A percentile compares a stretch with the other conserved stretches of the same genome.
phyloP scores from a whole-genome alignment of 2,797 vertebrate genomes.

The Scyliorhinus canicula region DNA sequence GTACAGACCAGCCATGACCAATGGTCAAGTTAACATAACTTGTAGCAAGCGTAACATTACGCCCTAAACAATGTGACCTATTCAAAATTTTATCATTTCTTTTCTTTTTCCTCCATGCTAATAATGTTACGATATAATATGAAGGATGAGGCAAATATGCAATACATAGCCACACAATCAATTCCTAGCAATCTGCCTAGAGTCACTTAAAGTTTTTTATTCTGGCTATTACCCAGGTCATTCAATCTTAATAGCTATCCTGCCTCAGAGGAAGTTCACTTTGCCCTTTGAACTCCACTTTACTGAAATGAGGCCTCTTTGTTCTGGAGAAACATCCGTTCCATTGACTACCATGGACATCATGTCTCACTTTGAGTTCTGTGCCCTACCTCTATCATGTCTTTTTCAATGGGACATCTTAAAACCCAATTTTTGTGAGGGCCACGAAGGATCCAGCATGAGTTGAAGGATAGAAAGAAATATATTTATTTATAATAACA shows the following conservation, averaged over 20 bases:
- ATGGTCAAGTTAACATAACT: neutral
- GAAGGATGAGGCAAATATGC: neutral
- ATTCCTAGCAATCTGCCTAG: neutral
- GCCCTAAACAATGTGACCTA: neutral
- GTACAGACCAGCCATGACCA: neutral
- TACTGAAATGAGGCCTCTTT: neutral
- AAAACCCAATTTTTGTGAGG: neutral
- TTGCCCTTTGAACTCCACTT: neutral
- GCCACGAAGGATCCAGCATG: too few species aligned
- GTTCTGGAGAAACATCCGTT: neutral
- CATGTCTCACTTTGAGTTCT: neutral
- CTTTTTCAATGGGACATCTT: neutral
- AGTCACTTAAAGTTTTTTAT: neutral
- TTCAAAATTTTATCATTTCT: neutral
- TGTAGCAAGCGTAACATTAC: neutral
- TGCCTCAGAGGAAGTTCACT: constrained; percentile 23
- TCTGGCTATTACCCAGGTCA: neutral
- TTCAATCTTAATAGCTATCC: too few species aligned
- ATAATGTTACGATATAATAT: neutral
- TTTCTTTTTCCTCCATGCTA: neutral
- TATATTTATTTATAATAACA: too few species aligned
- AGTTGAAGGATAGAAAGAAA: too few species aligned
- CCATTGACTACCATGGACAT: neutral
- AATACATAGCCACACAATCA: neutral
- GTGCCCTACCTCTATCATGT: neutral